Base-by-base conservation (phyloP, 1,140 invertebrate genomes). In the Hyphantria cunea region DNA sequence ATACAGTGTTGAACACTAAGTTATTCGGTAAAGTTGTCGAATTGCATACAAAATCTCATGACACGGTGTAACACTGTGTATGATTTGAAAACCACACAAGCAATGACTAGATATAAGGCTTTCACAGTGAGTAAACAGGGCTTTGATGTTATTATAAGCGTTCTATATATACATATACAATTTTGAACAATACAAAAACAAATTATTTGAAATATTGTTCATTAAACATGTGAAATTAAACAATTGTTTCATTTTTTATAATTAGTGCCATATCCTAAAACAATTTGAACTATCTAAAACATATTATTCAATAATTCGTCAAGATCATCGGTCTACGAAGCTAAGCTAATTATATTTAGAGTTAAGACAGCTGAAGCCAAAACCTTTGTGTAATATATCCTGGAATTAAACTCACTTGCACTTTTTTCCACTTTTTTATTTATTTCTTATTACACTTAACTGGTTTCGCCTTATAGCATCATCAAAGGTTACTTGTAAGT, bases 101-200 rank as follows among this genome's bases (percentile, higher is more conserved):
- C 67, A 70, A 73, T 70, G 66, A 68, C 56, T 83, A 82, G 77
- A 15, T 59, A 56, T 86, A 87, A 89, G 86, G 84, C 83, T 86
- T 87, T 76, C 73, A 76, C 71, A 83, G 77, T 80, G 77, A 84
- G 68, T 84, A 81, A 89, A 89, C 86, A 89, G 86, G 86, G 86
- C 86, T 89, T 58, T 87, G 78, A 47, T 76, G 69, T 76, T 80
- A 85, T 82, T 80, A 78, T 86, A 86, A 84, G 80, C 80, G 66
- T 75, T 85, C 81, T 86, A 89, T 84, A 85, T 79, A 84, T 77
- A 78, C 78, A 77, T 87, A 86, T 89, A 89, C 86, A 89, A 84
- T 85, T 86, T 81, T 82, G 83, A 89, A 86, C 81, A 84, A 82
- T 86, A 82, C 78, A 72, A 76, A 77, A 75, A 72, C 64, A 75